phyloP scores from a whole-genome alignment of 2,888 invertebrate genomes.

The Mesoligia furuncula region DNA sequence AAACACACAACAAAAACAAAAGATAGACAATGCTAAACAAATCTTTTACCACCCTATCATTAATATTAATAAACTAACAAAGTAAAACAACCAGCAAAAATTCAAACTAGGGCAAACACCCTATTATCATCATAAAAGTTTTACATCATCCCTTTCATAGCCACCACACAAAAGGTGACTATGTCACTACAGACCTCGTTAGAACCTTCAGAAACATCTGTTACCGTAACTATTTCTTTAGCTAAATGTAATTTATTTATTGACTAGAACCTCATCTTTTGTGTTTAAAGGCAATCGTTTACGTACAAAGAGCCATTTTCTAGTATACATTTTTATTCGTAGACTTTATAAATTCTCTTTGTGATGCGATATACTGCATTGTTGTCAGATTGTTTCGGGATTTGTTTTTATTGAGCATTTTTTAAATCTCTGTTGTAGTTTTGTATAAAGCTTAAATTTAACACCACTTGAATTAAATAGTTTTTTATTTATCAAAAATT shows the following conservation, averaged over 20 bases:
- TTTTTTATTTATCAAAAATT: too few species aligned
- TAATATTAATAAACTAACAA: conserved; percentile 43
- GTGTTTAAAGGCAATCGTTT: conserved; percentile 48
- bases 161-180: conserved; percentile 33
- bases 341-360: conserved; percentile 11
- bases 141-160: conserved; percentile 27
- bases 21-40: background rate
- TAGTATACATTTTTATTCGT: background rate
- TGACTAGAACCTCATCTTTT: conserved; percentile 37
- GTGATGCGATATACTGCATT: background rate
- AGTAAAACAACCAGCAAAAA: conserved; percentile 9
- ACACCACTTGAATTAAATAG: background rate
- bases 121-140: conserved; percentile 45
- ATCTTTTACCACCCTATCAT: conserved; percentile 5
- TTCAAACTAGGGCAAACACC: conserved; percentile 37
- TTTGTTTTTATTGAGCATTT: background rate
- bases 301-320: background rate
- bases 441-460: background rate
- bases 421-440: background rate
- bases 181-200: conserved; percentile 41
- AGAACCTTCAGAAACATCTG: conserved; percentile 44
- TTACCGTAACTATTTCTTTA: conserved; percentile 38
- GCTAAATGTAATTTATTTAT: conserved; percentile 36
- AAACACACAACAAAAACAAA: background rate
- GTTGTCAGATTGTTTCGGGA: background rate